Evolutionary conservation across 2,797 vertebrate species (phyloP).

Genomic region (Sebastes diaconus): DNA sequence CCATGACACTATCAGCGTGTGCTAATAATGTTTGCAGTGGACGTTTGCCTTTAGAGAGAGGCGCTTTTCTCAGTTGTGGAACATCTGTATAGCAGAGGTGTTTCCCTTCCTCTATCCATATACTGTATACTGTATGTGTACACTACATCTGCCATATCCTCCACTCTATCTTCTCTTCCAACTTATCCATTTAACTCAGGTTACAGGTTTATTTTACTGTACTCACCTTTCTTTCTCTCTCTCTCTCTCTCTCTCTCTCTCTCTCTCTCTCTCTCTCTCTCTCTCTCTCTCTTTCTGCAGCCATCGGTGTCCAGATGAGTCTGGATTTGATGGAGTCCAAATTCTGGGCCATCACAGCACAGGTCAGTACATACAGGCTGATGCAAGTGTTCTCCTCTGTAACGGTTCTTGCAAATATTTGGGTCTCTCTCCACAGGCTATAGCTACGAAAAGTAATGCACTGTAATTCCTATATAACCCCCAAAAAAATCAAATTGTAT

Average conservation of each 20-base stretch:
- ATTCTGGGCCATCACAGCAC: constrained; percentile 64
- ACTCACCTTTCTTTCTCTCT: neutral
- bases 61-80: neutral
- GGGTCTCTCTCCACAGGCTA: no score
- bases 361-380: constrained; percentile 54
- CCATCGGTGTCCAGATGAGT: constrained; percentile 75
- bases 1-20: constrained; percentile 10
- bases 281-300: constrained; percentile 46
- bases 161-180: neutral
- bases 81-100: neutral
- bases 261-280: constrained; percentile 27
- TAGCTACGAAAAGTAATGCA: no score
- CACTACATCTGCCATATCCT: neutral
- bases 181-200: neutral
- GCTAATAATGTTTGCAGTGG: neutral
- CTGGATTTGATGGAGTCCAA: constrained; percentile 65
- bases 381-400: neutral
- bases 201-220: neutral
- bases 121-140: neutral
- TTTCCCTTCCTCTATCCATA: neutral
- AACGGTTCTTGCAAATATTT: no score
- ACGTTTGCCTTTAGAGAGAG: neutral
- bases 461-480: no score
- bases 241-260: constrained; percentile 19
- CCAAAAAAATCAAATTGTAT: no score